A percentile compares a stretch with the other conserved stretches of the same genome.
phyloP scores from a whole-genome alignment of 2,113 vertebrate species.

The Cichladusa arquata region DNA sequence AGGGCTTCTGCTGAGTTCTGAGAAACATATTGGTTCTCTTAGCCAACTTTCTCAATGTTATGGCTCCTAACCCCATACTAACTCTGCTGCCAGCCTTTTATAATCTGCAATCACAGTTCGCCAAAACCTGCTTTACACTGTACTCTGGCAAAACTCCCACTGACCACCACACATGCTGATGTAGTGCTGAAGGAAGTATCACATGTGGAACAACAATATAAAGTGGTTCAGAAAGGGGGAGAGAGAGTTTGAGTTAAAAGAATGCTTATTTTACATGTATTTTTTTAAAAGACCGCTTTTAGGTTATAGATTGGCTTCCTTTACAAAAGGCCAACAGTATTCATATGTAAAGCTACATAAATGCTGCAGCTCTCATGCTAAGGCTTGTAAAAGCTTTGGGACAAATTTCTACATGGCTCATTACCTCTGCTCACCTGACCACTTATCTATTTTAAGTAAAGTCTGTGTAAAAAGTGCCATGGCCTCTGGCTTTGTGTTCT shows the following conservation, averaged over 20 bases:
- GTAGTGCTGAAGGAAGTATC: neutral
- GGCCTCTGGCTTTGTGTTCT: neutral
- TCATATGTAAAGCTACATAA: neutral
- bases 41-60: neutral
- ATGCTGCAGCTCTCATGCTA: neutral
- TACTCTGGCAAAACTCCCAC: neutral
- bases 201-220: neutral
- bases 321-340: neutral
- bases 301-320: neutral
- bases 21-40: neutral
- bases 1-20: neutral
- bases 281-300: neutral
- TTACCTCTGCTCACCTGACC: neutral
- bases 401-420: neutral
- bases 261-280: accelerated
- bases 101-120: neutral
- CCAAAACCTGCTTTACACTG: neutral
- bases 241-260: neutral
- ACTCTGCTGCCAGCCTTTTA: neutral
- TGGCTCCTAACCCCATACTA: neutral
- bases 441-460: neutral
- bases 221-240: neutral
- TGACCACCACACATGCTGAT: neutral
- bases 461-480: neutral
- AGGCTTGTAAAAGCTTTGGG: neutral